Evolutionary conservation across 2,888 invertebrate genomes (phyloP).

Genomic region (Lasioglossum villosulum): DNA sequence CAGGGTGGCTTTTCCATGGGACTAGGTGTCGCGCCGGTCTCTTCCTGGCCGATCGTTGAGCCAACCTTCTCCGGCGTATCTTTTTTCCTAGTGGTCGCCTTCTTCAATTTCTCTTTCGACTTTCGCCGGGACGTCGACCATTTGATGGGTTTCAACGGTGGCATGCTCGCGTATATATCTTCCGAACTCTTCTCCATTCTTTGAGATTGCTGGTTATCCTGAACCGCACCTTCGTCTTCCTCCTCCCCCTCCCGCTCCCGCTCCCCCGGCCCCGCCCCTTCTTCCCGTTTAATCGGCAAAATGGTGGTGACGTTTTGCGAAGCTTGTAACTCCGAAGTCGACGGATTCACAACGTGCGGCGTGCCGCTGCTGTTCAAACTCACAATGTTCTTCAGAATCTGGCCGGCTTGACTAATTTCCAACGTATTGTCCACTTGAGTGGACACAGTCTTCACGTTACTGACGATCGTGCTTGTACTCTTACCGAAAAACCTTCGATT

Average conservation of each 20-base stretch:
- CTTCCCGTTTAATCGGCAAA: background rate
- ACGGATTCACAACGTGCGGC: conserved; percentile 21
- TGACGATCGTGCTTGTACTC: conserved; percentile 2
- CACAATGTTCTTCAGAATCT: background rate
- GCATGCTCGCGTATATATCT: conserved; percentile 17
- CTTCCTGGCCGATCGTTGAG: conserved; percentile 1
- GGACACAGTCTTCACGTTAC: conserved; percentile 32
- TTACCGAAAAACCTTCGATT: conserved; percentile 33
- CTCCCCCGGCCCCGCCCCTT: no score
- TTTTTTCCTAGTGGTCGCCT: conserved; percentile 61
- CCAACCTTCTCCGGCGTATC: conserved; percentile 20
- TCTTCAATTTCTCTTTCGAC: conserved; percentile 68
- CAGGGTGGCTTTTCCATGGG: conserved; percentile 30
- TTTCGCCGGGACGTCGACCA: conserved; percentile 63
- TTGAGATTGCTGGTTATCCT: conserved; percentile 11
- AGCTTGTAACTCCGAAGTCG: conserved; percentile 10
- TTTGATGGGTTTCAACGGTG: conserved; percentile 48
- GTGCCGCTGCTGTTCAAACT: background rate
- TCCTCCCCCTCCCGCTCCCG: background rate
- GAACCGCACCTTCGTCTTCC: background rate
- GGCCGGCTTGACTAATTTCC: conserved; percentile 11
- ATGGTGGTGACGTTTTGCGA: conserved; percentile 12
- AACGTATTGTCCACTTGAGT: conserved; percentile 34
- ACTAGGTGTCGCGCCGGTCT: background rate
- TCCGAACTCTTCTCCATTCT: conserved; percentile 4